Base-by-base conservation (phyloP, 1,140 invertebrate genomes). In the Trissolcus basalis region DNA sequence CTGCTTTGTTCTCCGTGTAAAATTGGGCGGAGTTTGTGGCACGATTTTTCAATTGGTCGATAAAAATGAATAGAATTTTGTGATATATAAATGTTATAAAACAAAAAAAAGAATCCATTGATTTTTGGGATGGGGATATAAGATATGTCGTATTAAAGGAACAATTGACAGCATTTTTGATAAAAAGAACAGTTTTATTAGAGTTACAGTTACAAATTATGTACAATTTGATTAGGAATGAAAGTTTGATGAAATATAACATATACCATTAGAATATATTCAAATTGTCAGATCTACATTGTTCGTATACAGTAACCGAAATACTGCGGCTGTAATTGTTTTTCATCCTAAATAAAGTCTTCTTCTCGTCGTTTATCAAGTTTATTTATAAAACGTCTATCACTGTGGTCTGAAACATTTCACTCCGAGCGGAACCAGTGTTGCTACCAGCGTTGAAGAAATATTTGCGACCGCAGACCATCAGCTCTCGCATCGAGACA, bases 161-260 rank as follows among this genome's bases (percentile, higher is more conserved):
- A 19, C 15, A 16, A 48, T 5, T 12, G 15, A 11, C 19, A 6
- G 6, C 19, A 27, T 10, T 14, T 16, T 61, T 55, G 12, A 70
- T 70, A 61, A 61, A 69, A 70, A 61, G 43, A 72, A 64, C 54
- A 64, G 15, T 72, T 64, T 72, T 72, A 64, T 64, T 72, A 15
- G 11, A 50, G 45, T 60, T 61, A 61, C 41, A 70, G 44, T 72
- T 59, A 59, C 33, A 72, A 59, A 51, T 72, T 72, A 72, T 72
- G 19, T 72, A 72, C 69, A 72, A 8, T 50, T 63, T 15, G 14
- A 71, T 55, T 70, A 70, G n/a, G 48, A 70, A 35, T 56, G 47
- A 61, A 56, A 19, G 14, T 19, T 60, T 6, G 11, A 55, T 63
- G 6, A 49, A 70, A 70, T 45, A 33, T 3, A 55, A 56, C 61